Evolutionary conservation across 2,797 vertebrate species (phyloP).

Genomic region (Triplophysa bombifrons): DNA sequence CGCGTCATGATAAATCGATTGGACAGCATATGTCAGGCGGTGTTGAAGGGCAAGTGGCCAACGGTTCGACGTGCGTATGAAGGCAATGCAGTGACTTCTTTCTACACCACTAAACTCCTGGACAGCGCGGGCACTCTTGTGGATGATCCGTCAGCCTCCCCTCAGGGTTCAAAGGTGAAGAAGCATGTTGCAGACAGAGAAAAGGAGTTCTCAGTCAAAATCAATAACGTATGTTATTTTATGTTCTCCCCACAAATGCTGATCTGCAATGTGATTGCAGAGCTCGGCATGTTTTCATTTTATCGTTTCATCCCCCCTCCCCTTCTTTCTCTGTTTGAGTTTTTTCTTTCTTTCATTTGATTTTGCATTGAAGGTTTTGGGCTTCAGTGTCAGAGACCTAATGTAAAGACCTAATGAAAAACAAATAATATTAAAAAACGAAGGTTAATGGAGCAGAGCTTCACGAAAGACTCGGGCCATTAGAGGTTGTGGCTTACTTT

Average conservation of each 20-base stretch:
- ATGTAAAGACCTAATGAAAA: too few relatives aligned
- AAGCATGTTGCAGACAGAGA: constrained; percentile 98
- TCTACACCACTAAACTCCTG: constrained; percentile 97
- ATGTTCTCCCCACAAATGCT: constrained; percentile 74
- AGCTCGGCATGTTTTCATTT: constrained; percentile 77
- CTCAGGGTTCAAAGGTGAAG: constrained; percentile 99
- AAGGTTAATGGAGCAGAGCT: too few relatives aligned
- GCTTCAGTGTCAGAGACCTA: neutral
- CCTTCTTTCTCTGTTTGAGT: constrained; percentile 14
- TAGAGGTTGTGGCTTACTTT: neutral
- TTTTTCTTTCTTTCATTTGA: constrained; percentile 67
- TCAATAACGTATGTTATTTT: constrained; percentile 99
- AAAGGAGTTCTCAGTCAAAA: constrained; percentile 99
- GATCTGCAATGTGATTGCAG: constrained; percentile 67
- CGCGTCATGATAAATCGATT: constrained; percentile 98
- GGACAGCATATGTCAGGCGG: constrained; percentile 97
- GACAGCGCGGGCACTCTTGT: constrained; percentile 83
- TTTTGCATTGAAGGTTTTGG: constrained; percentile 61
- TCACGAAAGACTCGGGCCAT: neutral
- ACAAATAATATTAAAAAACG: too few relatives aligned
- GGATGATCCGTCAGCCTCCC: constrained; percentile 89
- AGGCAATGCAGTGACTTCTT: constrained; percentile 89
- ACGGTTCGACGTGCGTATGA: constrained; percentile 88
- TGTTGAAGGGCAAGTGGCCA: constrained; percentile 98
- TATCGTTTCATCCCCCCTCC: constrained; percentile 33